Base-by-base conservation (phyloP, 2,888 invertebrate genomes). In the Sicus ferrugineus region DNA sequence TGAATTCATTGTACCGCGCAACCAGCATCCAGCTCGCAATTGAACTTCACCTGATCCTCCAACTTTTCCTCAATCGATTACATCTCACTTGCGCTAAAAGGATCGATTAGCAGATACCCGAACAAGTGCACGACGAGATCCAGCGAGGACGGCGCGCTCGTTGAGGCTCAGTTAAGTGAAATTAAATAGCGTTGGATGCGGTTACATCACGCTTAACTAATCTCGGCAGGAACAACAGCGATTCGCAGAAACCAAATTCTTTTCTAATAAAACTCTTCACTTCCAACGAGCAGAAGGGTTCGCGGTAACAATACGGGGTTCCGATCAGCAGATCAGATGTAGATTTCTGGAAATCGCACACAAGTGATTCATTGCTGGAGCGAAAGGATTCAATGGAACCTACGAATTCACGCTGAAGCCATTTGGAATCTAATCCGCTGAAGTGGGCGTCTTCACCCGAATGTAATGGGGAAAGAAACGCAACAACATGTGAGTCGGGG, bases 51-150 rank as follows among this genome's bases (percentile, higher is more conserved):
- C 70, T 72, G 72, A 72, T 67, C 50, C 65, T 48, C 63, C 69
- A 61, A 67, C 58, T 68, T 71, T 66, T 70, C 59, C 62, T 61
- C 73, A 71, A 72, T 72, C 69, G 67, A 68, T 70, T 74, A 72
- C 73, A 69, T 71, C 72, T 70, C 71, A 71, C 68, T 72, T 58
- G 56, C 58, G 26, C 26, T 70, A 59, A 58, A 73, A 73, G 73
- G 71, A 73, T 73, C 73, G 73, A 73, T 73, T 74, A 73, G 58
- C 31, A 58, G 11, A 0, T 58, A 52, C 54, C 16, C 26, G 52
- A 30, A 67, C 68, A 73, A 63, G 62, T 70, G 66, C 54, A 61
- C 48, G 23, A 30, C 66, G 38, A 26, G 16, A 58, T 59, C 21
- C 52, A 30, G 38, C 19, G 16, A 65, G 52, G 31, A 54, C 6